These are phyloP conservation scores for Melanostoma scalare DNA, from an alignment of 2,888 invertebrate genomes.

Conservation along the genomic window DNA sequence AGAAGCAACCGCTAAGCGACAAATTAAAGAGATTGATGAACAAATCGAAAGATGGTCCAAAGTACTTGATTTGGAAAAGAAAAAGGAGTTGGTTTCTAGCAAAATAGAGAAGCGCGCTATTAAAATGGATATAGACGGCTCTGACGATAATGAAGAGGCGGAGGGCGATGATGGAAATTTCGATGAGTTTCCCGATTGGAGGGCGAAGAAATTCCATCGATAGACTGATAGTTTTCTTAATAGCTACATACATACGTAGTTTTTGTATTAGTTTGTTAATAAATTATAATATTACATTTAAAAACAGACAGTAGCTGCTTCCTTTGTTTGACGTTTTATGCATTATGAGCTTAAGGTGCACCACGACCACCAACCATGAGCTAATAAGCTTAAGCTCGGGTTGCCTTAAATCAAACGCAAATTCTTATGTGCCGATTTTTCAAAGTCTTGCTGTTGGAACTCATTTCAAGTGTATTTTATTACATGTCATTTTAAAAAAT, in stretches of 20 bases:
- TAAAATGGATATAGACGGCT: conserved; percentile 79
- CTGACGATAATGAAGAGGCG: conserved; percentile 84
- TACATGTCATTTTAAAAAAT: too few species aligned
- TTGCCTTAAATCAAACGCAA: too few species aligned
- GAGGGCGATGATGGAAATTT: conserved; percentile 87
- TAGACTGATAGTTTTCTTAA: conserved; percentile 24
- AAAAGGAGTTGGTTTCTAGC: conserved; percentile 85
- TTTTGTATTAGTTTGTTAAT: conserved; percentile 54
- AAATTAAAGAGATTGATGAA: conserved; percentile 97
- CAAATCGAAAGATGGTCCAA: conserved; percentile 94
- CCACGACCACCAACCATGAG: too few species aligned
- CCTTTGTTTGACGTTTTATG: too few species aligned
- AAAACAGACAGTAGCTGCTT: too few species aligned
- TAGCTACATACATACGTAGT: conserved; percentile 12
- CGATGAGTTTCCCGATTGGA: conserved; percentile 94
- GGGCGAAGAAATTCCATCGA: conserved; percentile 87
- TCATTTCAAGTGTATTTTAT: too few species aligned
- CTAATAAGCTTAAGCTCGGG: too few species aligned
- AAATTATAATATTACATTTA: conserved; percentile 2
- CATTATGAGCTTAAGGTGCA: too few species aligned
- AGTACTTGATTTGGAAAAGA: conserved; percentile 91
- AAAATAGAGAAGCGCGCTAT: conserved; percentile 76
- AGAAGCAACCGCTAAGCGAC: conserved; percentile 93
- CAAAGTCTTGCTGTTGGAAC: too few species aligned
- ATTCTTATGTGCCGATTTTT: too few species aligned